These are phyloP conservation scores for Mobula birostris DNA, from an alignment of 2,113 vertebrate genomes.

Conservation along the genomic window DNA sequence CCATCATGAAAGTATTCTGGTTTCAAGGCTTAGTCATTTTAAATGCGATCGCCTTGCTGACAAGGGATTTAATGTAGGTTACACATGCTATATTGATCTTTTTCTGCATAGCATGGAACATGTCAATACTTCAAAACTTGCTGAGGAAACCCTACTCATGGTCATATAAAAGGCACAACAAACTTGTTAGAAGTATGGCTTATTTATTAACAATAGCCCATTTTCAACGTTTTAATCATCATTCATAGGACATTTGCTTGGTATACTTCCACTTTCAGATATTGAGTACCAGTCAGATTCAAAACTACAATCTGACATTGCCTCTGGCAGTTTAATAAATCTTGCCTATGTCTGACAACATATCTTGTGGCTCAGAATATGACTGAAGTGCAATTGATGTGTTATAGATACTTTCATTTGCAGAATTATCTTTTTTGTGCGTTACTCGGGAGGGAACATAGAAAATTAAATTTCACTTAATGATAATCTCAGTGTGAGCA, in stretches of 20 bases:
- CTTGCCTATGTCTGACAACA: constrained; percentile 24
- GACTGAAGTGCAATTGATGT: constrained; percentile 13
- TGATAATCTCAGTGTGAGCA: not conserved
- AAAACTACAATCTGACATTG: constrained; percentile 8
- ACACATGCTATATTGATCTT: constrained; percentile 25
- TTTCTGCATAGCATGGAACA: constrained; percentile 7
- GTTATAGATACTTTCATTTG: not conserved
- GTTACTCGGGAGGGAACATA: not conserved
- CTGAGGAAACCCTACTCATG: not conserved
- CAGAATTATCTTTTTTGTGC: not conserved
- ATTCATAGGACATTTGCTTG: not conserved
- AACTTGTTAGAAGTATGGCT: not conserved
- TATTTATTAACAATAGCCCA: not conserved
- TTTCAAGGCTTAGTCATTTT: constrained; percentile 28
- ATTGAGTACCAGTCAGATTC: constrained; percentile 13
- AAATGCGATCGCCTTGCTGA: constrained; percentile 1
- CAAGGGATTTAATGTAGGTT: constrained; percentile 18
- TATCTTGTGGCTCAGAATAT: constrained; percentile 19
- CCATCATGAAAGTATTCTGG: not conserved
- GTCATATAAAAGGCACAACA: not conserved
- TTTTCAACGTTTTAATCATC: not conserved
- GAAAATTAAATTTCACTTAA: not conserved
- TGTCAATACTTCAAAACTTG: constrained; percentile 15
- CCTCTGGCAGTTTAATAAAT: constrained; percentile 33
- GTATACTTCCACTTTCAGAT: not conserved